Conservation (phyloP, 2,888 invertebrate species). For the Dryadula phaetusa region DNA sequence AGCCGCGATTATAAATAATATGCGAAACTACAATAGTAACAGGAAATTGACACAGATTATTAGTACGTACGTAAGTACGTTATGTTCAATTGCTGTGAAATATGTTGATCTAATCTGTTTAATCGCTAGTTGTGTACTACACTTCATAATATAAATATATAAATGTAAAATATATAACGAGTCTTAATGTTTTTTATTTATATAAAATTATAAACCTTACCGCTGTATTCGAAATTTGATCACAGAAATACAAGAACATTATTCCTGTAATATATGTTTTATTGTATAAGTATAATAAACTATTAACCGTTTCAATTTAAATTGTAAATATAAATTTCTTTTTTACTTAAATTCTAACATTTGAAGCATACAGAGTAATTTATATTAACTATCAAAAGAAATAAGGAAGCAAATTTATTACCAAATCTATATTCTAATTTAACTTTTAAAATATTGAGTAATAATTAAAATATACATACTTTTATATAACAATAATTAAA, state of each 20-base stretch:
- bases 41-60: constrained; percentile 22
- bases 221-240: background rate
- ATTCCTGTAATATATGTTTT: too few species aligned
- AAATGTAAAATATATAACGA: background rate
- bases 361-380: background rate
- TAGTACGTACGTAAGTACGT: background rate
- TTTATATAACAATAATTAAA: too few species aligned
- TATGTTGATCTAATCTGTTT: constrained; percentile 12
- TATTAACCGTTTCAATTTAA: background rate
- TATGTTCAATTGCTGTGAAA: background rate
- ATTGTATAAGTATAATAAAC: too few species aligned
- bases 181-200: background rate
- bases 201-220: constrained; percentile 5
- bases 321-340: background rate
- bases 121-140: background rate
- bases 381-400: background rate
- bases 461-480: too few species aligned
- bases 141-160: background rate
- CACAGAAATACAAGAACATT: background rate
- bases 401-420: too few species aligned
- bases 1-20: background rate
- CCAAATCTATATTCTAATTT: too few species aligned
- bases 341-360: background rate
- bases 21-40: constrained; percentile 13
- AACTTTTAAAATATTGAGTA: too few species aligned